These are phyloP conservation scores for Peribatodes rhomboidaria DNA, from an alignment of 2,888 invertebrate genomes.

Conservation along the genomic window DNA sequence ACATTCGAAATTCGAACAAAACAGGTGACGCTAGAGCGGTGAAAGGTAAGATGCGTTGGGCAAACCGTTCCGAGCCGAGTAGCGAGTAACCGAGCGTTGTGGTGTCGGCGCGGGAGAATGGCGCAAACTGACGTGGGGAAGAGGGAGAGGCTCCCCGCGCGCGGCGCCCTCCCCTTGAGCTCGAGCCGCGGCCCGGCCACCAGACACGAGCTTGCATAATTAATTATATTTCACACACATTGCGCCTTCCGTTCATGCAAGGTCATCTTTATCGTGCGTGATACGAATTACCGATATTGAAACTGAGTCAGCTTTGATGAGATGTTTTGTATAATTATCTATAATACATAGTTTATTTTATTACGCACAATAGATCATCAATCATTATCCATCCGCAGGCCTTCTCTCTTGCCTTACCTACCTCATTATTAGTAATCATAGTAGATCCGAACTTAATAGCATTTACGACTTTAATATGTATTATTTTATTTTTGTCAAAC, in stretches of 20 bases:
- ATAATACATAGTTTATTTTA: neutral
- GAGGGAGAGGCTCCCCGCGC: conserved; percentile 59
- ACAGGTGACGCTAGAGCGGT: conserved; percentile 77
- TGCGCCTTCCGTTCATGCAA: conserved; percentile 77
- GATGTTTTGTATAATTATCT: neutral
- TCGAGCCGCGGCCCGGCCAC: conserved; percentile 64
- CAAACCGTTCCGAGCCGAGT: conserved; percentile 75
- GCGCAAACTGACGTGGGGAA: conserved; percentile 79
- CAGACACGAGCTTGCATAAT: conserved; percentile 83
- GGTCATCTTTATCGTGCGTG: conserved; percentile 74
- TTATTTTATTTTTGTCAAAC: no score
- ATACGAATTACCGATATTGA: conserved; percentile 51
- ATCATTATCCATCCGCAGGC: no score
- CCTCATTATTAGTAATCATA: no score
- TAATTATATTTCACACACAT: conserved; percentile 78
- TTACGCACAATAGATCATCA: neutral
- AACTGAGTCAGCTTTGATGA: conserved; percentile 26
- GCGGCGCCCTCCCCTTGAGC: conserved; percentile 50
- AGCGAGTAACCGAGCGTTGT: conserved; percentile 78
- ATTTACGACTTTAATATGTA: no score
- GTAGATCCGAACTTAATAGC: no score
- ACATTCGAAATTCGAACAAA: conserved; percentile 68
- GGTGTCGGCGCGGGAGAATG: conserved; percentile 81
- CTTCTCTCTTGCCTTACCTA: no score
- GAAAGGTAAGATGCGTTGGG: conserved; percentile 83